Conservation (phyloP, 2,113 vertebrate genomes). For the Mungos mungo region DNA sequence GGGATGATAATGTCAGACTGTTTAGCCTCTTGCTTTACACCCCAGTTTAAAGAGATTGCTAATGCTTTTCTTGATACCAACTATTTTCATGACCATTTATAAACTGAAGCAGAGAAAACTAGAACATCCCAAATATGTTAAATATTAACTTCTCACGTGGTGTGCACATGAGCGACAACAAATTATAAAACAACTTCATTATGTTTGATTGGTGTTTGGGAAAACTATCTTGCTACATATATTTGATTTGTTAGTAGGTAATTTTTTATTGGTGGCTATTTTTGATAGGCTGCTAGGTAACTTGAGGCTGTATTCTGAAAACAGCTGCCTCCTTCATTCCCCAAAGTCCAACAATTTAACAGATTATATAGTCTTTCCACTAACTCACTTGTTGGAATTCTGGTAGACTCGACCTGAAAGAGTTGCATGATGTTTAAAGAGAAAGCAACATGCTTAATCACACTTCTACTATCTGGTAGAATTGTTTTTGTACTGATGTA, state of each 20-base stretch:
- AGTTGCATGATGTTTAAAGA: not conserved
- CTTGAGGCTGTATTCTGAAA: conserved; percentile 23
- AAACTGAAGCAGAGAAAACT: not conserved
- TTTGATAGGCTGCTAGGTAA: conserved; percentile 23
- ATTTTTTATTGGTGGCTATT: conserved; percentile 25
- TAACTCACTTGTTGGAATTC: conserved; percentile 40
- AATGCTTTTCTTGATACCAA: not conserved
- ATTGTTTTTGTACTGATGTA: not conserved
- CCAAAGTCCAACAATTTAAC: not conserved
- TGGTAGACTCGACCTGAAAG: conserved; percentile 11
- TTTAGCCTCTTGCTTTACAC: not conserved
- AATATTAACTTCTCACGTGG: not conserved
- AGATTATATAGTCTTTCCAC: conserved; percentile 13
- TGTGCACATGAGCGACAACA: not conserved
- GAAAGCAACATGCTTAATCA: not conserved
- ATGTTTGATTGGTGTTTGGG: not conserved
- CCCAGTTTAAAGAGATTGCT: not conserved
- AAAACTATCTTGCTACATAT: not conserved
- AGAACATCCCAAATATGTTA: not conserved
- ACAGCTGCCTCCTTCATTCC: conserved; percentile 46
- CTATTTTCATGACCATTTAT: not conserved
- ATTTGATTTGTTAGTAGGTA: not conserved
- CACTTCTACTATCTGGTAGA: not conserved
- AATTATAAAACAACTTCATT: not conserved
- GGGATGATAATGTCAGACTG: not conserved